Conservation (phyloP, 2,888 invertebrate genomes). For the Lamproptera curius region DNA sequence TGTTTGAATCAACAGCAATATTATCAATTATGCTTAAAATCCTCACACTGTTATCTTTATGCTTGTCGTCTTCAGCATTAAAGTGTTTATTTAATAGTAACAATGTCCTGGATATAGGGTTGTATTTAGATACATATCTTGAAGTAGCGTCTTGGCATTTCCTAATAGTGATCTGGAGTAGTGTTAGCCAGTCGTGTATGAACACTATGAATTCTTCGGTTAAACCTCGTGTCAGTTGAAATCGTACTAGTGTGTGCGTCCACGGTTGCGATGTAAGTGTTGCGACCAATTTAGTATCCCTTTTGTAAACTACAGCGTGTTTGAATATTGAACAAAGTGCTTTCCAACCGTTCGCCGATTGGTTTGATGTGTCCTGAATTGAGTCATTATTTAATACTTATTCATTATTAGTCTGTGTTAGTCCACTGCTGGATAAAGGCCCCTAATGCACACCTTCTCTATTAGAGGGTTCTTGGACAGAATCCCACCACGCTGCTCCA, state of each 20-base stretch:
- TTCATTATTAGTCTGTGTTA: no score
- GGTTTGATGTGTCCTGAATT: no score
- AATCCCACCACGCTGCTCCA: no score
- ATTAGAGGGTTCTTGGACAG: no score
- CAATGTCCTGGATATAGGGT: slow-evolving; percentile 53
- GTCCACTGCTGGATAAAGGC: no score
- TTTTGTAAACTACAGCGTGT: slow-evolving; percentile 54
- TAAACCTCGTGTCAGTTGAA: slow-evolving; percentile 56
- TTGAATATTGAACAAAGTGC: slow-evolving; percentile 59
- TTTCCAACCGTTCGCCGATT: slow-evolving; percentile 61
- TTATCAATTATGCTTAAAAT: slow-evolving; percentile 43
- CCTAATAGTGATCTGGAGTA: slow-evolving; percentile 53
- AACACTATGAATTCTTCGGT: slow-evolving; percentile 58
- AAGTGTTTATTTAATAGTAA: slow-evolving; percentile 47
- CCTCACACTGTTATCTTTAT: slow-evolving; percentile 41
- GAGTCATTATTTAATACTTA: no score
- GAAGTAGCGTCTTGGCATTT: slow-evolving; percentile 41
- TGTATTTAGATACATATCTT: slow-evolving; percentile 45
- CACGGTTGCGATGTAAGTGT: slow-evolving; percentile 62
- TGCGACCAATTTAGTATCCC: slow-evolving; percentile 52
- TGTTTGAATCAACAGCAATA: slow-evolving; percentile 38
- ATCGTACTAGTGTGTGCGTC: slow-evolving; percentile 60
- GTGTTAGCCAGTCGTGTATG: slow-evolving; percentile 53
- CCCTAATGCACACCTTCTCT: no score
- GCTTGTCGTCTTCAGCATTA: slow-evolving; percentile 33